Evolutionary conservation across 2,888 invertebrate genomes (phyloP).

Genomic region (Tenthredo distinguenda): DNA sequence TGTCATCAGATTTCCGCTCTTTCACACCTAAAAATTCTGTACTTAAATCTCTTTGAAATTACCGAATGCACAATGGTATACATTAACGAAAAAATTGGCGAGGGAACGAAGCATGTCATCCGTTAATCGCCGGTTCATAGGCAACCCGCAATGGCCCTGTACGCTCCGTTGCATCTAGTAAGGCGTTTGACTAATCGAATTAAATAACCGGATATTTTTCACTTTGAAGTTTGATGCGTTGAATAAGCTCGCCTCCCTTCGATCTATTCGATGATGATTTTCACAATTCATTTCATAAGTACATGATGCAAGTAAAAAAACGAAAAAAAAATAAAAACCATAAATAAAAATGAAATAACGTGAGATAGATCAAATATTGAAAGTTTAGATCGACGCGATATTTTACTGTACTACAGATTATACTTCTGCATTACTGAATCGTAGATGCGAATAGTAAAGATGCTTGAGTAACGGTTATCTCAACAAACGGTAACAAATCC

Average conservation of each 20-base stretch:
- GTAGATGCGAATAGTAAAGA: background rate
- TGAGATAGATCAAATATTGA: background rate
- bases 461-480: slow-evolving; percentile 28
- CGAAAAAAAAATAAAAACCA: background rate
- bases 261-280: background rate
- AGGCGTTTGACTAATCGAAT: slow-evolving; percentile 38
- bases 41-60: background rate
- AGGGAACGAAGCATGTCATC: background rate
- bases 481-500: slow-evolving; percentile 28
- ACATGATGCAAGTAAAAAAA: background rate
- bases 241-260: background rate
- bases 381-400: background rate
- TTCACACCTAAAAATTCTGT: background rate
- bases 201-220: slow-evolving; percentile 3
- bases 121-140: slow-evolving; percentile 3
- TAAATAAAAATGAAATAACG: background rate
- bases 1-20: background rate
- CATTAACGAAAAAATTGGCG: background rate
- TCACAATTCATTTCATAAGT: background rate
- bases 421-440: background rate
- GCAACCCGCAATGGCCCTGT: slow-evolving; percentile 5
- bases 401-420: background rate
- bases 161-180: slow-evolving; percentile 41
- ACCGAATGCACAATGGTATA: background rate
- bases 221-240: slow-evolving; percentile 28